Evolutionary conservation across 1,140 invertebrate genomes (phyloP).

Genomic region (Pomacea maculata): DNA sequence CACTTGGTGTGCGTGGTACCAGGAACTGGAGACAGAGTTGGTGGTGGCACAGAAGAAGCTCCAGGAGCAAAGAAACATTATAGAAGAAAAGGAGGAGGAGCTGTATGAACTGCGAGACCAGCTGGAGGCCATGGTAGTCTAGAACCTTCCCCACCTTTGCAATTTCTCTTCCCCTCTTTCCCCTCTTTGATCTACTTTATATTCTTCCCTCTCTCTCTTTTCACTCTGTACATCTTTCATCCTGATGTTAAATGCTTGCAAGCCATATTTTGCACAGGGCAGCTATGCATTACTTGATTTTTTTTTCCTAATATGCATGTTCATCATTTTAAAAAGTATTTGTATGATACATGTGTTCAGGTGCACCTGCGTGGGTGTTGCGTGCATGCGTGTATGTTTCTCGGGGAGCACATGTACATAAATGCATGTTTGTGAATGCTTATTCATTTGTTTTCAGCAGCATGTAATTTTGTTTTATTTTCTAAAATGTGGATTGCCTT

Average conservation of each 20-base stretch:
- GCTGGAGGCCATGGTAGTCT: conserved; percentile 44
- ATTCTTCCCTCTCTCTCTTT: background rate
- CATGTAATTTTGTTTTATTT: too few relatives aligned
- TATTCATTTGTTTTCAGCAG: too few relatives aligned
- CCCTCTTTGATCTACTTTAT: background rate
- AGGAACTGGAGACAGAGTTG: conserved; percentile 48
- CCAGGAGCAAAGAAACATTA: conserved; percentile 54
- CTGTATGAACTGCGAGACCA: conserved; percentile 58
- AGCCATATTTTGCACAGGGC: too few relatives aligned
- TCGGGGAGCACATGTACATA: too few relatives aligned
- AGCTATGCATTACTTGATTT: background rate
- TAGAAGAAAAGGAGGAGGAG: conserved; percentile 61
- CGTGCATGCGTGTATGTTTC: background rate
- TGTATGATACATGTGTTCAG: background rate
- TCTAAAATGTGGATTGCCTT: too few relatives aligned
- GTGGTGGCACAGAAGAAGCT: conserved; percentile 45
- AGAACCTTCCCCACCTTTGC: background rate
- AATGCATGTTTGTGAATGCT: background rate
- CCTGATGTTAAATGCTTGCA: background rate
- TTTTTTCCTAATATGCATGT: background rate
- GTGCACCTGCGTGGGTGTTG: too few relatives aligned
- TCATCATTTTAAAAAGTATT: background rate
- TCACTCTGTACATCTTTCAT: background rate
- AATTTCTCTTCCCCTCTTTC: background rate
- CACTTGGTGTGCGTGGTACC: background rate